Evolutionary conservation across 2,888 invertebrate species (phyloP).

Genomic region (Caenorhabditis afra): DNA sequence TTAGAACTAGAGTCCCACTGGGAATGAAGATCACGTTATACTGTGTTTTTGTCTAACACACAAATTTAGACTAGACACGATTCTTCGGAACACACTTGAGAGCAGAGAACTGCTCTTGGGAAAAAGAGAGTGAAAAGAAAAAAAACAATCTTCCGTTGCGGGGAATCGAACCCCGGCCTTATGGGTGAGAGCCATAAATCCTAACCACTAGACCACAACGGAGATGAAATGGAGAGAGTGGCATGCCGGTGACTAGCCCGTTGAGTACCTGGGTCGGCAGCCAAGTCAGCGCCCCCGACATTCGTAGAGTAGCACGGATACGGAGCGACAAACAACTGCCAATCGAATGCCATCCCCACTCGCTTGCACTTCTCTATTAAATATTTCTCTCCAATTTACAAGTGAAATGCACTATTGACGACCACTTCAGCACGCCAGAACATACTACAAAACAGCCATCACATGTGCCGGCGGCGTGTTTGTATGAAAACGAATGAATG

Average conservation of each 20-base stretch:
- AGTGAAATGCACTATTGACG: slow-evolving; percentile 1
- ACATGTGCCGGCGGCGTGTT: neutral
- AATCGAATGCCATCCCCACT: no score
- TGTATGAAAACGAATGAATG: no score
- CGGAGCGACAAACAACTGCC: no score
- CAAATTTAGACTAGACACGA: no score
- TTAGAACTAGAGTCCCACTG: no score
- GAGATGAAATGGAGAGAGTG: slow-evolving; percentile 22
- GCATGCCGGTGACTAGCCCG: neutral
- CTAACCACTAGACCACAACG: slow-evolving; percentile 74
- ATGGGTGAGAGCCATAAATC: slow-evolving; percentile 74
- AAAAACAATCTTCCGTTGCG: slow-evolving; percentile 69
- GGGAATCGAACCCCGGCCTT: slow-evolving; percentile 75
- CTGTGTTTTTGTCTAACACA: no score
- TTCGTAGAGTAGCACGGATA: no score
- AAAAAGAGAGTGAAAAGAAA: neutral
- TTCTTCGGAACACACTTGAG: no score
- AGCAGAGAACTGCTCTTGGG: no score
- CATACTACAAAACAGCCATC: neutral
- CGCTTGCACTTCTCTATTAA: no score
- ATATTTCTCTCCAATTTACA: neutral
- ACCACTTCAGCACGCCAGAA: neutral
- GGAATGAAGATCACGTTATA: no score
- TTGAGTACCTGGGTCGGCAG: neutral
- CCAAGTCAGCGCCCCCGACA: no score